Base-by-base conservation (phyloP, 2,797 vertebrate species). In the Champsocephalus esox region DNA sequence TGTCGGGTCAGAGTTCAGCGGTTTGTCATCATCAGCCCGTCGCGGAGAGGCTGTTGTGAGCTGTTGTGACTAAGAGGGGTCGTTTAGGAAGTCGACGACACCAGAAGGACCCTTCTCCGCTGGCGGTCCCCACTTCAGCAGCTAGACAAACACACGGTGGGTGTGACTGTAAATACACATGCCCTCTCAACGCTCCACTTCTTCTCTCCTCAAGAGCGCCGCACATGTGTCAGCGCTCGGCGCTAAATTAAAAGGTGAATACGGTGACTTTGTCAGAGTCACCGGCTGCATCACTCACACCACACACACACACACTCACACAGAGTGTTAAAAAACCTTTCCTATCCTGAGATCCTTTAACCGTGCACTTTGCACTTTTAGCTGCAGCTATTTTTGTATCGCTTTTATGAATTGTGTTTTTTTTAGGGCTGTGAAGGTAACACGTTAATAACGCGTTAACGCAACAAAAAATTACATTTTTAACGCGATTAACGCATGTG, bases 241-340 rank as follows among this genome's bases (percentile, higher is more conserved):
- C 11, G 17, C 4, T 50, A 61, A 75, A 82, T 78, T 45, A 62
- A 34, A 28, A 38, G 48, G 73, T 46, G 38, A 70, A 68, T 49
- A 38, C 52, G n/a, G 46, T 24, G 78, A 69, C 77, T 69, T 61
- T 68, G 77, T 65, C 66, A 75, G 60, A 75, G 60, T 54, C 59
- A 48, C 48, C 9, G 16, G 17, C 51, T 24, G 43, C 12, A 12
- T 48, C 72, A 41, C 63, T 38, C 60, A 16, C 9, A 32, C 34
- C 34, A 1, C 1, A 6, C 34, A 34, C 34, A 34, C 34, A 34
- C 34, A 34, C 34, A 34, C 34, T 7, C 24, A 5, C 41, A 19
- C 17, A 16, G 45, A 43, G 64, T 21, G 21, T 21, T 21, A 19
- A 4, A 28, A 28, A 28, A 28, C 3, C 28, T 28, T 28, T 28